Base-by-base conservation (phyloP, 2,888 invertebrate genomes). In the Tetragonisca angustula region DNA sequence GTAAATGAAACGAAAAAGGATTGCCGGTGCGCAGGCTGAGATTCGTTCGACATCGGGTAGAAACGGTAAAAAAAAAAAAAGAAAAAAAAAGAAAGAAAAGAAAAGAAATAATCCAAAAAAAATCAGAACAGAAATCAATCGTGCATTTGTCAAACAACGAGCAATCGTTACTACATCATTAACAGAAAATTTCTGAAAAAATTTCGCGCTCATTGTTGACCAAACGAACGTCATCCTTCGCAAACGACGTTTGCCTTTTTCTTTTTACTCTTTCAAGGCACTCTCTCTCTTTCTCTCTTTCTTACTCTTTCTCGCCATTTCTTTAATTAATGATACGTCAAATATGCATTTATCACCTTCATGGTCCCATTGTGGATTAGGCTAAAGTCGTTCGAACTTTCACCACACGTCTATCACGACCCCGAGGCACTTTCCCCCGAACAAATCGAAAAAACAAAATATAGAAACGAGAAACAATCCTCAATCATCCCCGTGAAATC, bases 341-440 rank as follows among this genome's bases (percentile, higher is more conserved):
- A 43, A 87, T 89, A 88, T 90, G 90, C 85, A 92, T 89, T 90
- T 93, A 93, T 93, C 93, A 93, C 93, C 92, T 91, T 92, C 91
- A 87, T 93, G 93, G 93, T 93, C 93, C 93, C 93, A 92, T 91
- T 90, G 90, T 91, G 91, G 91, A 90, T 90, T 89, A 84, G 90
- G 90, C 91, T 89, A 90, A 93, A 92, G 91, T 89, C 91, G 91
- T 90, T 91, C 88, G 89, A 87, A 82, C 76, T 68, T 50, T 54
- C 15, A 32, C 4, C 67, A 49, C 54, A 24, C 49, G 13, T 15
- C 21, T 36, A 15, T 50, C 77, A 49, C 9, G 24, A 32, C 61
- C 52, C 9, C 43, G 9, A 9, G 15, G 15, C 4, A 2, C 21
- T 5, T 15, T 36, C 21, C 5, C 5, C 6, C 6, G 59, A 36